Evolutionary conservation across 1,140 invertebrate genomes (phyloP), one percentile per base, ranked within the genome.

Genomic region (Formica selysi): DNA sequence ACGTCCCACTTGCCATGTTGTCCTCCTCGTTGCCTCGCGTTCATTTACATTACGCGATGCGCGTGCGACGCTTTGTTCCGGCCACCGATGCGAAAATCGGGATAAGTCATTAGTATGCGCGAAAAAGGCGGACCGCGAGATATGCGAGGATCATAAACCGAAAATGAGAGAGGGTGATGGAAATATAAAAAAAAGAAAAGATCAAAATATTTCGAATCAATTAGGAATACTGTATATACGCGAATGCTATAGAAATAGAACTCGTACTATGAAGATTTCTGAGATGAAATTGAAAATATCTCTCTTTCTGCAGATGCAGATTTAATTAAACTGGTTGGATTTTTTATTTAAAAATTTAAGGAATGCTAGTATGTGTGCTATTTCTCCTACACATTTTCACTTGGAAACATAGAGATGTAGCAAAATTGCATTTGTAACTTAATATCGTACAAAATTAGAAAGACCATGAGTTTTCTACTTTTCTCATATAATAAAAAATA

Each of bases 31-130:
- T 64, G 54, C 73, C 41, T 29, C 64, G 22, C 44, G 70, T 44
- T 86, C 76, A 79, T 84, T 70, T 83, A 67, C 71, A 80, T 80
- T 80, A 73, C 67, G 54, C 68, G 67, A 71, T 38, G 71, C 67
- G 36, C 59, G 67, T 32, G 38, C 65, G 48, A 54, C 29, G 44
- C 51, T 57, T 71, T 57, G 73, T 68, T 57, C 19, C 64, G 22
- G 16, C 44, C 36, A 38, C 68, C 70, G 41, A 54, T 32, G 41
- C 59, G 41, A 65, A 76, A 85, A 65, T 78, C 38, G 38, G 26
- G 61, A 8, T 36, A 19, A n/a, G 8, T n/a, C 71, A 74, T 74
- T 74, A 74, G 51, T 32, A 57, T 38, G 59, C 11, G 59, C 16
- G 29, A 29, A 78, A 64, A 78, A 44, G 26, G 16, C 11, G 26